phyloP scores from a whole-genome alignment of 2,113 vertebrate species.

The Callospermophilus lateralis region DNA sequence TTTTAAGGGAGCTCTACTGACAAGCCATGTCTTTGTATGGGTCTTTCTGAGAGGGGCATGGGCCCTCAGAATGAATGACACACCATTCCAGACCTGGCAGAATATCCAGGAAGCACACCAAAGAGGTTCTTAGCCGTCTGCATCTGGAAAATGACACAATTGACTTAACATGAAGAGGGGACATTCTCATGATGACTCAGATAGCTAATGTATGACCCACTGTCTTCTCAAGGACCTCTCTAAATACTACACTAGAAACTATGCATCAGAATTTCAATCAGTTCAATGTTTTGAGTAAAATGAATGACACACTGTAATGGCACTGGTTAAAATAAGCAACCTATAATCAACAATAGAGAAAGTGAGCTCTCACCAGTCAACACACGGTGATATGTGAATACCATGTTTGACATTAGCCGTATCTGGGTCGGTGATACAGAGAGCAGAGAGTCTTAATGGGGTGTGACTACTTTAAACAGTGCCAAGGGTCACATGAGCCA shows the following conservation, averaged over 20 bases:
- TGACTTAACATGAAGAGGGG: slow-evolving; percentile 65
- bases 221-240: background rate
- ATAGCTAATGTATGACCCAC: background rate
- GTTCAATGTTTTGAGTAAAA: background rate
- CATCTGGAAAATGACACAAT: slow-evolving; percentile 68
- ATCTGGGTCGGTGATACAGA: background rate
- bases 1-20: background rate
- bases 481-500: background rate
- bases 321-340: background rate
- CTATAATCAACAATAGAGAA: background rate
- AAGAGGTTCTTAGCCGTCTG: slow-evolving; percentile 48
- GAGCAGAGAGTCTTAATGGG: background rate
- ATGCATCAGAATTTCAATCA: background rate
- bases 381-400: background rate
- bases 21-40: background rate
- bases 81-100: slow-evolving; percentile 39
- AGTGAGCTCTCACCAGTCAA: background rate
- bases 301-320: background rate
- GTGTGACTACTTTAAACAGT: background rate
- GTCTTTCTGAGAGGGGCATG: slow-evolving; percentile 76
- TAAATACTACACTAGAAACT: background rate
- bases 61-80: slow-evolving; percentile 68
- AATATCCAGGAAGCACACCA: slow-evolving; percentile 70
- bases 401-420: background rate
- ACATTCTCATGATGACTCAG: slow-evolving; percentile 69